A percentile compares a stretch with the other conserved stretches of the same genome.
These are phyloP conservation scores for Melanocharis versteri DNA, from an alignment of 2,113 vertebrate genomes.

Conservation along the genomic window DNA sequence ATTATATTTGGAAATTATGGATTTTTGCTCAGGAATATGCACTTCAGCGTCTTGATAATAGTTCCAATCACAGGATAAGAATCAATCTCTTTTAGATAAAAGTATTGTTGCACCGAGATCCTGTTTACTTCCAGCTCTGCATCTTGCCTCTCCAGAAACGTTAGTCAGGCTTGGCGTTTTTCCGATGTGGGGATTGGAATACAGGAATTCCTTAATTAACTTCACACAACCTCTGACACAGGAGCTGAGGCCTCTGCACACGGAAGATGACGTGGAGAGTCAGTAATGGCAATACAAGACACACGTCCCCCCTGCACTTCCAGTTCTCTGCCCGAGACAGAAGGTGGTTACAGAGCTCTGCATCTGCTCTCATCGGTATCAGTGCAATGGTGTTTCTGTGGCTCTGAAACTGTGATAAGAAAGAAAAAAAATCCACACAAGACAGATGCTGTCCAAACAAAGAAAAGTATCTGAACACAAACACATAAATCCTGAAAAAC, in stretches of 20 bases:
- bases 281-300: background rate
- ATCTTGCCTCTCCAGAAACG: background rate
- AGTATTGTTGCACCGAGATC: background rate
- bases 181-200: background rate
- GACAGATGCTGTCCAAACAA: background rate
- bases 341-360: background rate
- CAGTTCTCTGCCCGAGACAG: background rate
- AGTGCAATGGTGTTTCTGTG: background rate
- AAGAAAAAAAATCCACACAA: background rate
- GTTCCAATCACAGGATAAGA: background rate
- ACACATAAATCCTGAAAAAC: background rate
- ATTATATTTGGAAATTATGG: background rate
- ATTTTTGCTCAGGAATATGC: background rate
- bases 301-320: background rate
- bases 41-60: background rate
- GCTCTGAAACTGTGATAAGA: background rate
- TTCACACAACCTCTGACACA: background rate
- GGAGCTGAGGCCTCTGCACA: background rate
- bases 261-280: background rate
- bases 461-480: background rate
- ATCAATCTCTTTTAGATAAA: background rate
- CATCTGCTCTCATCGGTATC: background rate
- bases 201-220: constrained; percentile 26
- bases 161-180: background rate
- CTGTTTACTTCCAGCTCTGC: constrained; percentile 17